These are phyloP conservation scores for Chymomyza costata DNA, from an alignment of 1,140 invertebrate genomes.

Conservation along the genomic window DNA sequence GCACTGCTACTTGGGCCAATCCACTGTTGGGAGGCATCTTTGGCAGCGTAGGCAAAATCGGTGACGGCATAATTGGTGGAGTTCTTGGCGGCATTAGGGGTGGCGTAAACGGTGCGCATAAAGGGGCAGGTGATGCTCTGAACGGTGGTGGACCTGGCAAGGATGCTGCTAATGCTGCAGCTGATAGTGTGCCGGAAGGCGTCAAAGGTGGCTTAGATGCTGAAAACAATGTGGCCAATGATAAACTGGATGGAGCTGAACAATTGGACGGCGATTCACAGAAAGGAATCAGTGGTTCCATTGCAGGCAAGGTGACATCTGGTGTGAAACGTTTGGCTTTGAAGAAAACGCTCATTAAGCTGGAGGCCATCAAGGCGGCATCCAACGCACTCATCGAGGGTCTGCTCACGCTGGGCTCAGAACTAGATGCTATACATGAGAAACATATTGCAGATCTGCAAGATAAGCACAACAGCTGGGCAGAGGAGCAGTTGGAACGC, in stretches of 20 bases:
- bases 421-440: slow-evolving; percentile 8
- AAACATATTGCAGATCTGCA: slow-evolving; percentile 1
- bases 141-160: too few relatives aligned
- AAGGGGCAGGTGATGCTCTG: too few relatives aligned
- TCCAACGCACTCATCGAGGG: too few relatives aligned
- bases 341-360: background rate
- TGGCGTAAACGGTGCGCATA: too few relatives aligned
- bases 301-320: background rate
- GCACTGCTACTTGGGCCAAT: slow-evolving; percentile 16
- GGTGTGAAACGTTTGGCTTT: background rate
- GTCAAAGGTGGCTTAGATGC: too few relatives aligned
- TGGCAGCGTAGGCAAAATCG: slow-evolving; percentile 12
- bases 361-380: slow-evolving; percentile 8
- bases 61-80: slow-evolving; percentile 8
- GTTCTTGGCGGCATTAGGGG: too few relatives aligned
- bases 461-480: slow-evolving; percentile 18
- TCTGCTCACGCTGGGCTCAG: slow-evolving; percentile 8
- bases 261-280: slow-evolving; percentile 8
- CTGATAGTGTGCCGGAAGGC: too few relatives aligned
- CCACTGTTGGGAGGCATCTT: slow-evolving; percentile 1
- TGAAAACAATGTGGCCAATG: background rate
- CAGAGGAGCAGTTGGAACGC: slow-evolving; percentile 19
- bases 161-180: slow-evolving; percentile 5
- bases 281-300: background rate
- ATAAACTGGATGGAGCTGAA: too few relatives aligned